Evolutionary conservation across 2,797 vertebrate genomes (phyloP).

Genomic region (Novumbra hubbsi): DNA sequence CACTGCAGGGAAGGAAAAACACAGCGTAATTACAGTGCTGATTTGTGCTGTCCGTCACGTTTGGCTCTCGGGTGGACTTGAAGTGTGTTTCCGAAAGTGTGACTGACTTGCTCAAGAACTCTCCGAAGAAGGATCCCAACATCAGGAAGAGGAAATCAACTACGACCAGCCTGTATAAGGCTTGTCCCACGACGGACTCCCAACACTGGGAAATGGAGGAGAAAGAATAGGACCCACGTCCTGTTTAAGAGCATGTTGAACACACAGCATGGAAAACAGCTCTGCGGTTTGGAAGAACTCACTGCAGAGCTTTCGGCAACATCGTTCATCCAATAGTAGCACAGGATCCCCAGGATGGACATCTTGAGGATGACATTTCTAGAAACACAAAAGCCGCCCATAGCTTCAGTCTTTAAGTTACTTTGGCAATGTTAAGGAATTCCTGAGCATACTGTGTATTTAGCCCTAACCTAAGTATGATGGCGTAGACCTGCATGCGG

Average conservation of each 20-base stretch:
- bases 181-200: conserved; percentile 90
- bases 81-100: not conserved
- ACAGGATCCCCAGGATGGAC: conserved; percentile 86
- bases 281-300: conserved; percentile 32
- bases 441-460: not conserved
- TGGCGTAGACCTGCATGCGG: conserved; percentile 76
- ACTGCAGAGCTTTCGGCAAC: conserved; percentile 63
- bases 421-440: too few species aligned
- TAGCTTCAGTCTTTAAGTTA: not conserved
- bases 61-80: not conserved
- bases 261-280: not conserved
- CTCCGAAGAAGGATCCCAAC: conserved; percentile 88
- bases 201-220: conserved; percentile 79
- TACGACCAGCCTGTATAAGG: conserved; percentile 88
- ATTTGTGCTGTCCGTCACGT: too few species aligned
- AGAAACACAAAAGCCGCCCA: not conserved
- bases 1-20: conserved; percentile 62
- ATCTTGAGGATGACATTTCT: conserved; percentile 90
- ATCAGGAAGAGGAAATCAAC: conserved; percentile 90
- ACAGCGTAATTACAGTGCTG: too few species aligned
- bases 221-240: not conserved
- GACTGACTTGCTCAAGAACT: conserved; percentile 90
- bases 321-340: conserved; percentile 86
- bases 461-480: conserved; percentile 80
- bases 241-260: not conserved